Base-by-base conservation (phyloP, 1,140 invertebrate genomes). In the Xylocopa sonorina region DNA sequence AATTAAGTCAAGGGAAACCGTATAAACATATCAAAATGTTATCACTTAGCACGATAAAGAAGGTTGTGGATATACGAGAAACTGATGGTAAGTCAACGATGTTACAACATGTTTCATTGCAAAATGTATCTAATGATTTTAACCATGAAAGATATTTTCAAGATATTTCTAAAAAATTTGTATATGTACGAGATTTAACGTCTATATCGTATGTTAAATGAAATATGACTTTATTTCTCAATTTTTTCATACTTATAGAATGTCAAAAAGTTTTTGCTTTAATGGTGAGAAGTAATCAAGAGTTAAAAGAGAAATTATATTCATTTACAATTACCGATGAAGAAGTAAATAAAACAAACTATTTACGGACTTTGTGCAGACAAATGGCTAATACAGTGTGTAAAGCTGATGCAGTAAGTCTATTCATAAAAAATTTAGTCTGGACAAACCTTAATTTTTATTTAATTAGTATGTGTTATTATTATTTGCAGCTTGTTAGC, bases 1-100 rank as follows among this genome's bases (percentile, higher is more conserved):
- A 94, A 89, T 92, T 95, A 85, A 94, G 93, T 58, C 95, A 94
- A 53, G 94, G 94, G 62, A 98, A 98, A 90, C 95, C 96, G 0
- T 98, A 97, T 91, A 98, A 99, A 91, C 98, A 99, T 90, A 95
- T 99, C 58, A 97, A 96, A 87, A 94, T 99, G 86, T 95, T 99
- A 92, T 96, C 96, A 1, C 93, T 99, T 24, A 96, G 96, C 81
- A 96, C 96, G 32, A 97, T 99, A 64, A 97, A 97, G 90, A 95
- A 97, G 88, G 97, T 99, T 53, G 95, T 99, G 24, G 97, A 99
- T 91, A 96, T 98, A 82, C 94, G 94, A 80, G 97, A 98, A 93
- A 95, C 96, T 64, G 96, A 97, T 90, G 96, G 96, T 96, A 87
- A 88, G 87, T 85, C 41, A 72, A 72, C 3, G 27, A 27, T 50